Percentiles rank a stretch among this genome's conserved stretches.
Conservation (phyloP, 2,113 vertebrate species). For the Pleuronectes platessa region DNA sequence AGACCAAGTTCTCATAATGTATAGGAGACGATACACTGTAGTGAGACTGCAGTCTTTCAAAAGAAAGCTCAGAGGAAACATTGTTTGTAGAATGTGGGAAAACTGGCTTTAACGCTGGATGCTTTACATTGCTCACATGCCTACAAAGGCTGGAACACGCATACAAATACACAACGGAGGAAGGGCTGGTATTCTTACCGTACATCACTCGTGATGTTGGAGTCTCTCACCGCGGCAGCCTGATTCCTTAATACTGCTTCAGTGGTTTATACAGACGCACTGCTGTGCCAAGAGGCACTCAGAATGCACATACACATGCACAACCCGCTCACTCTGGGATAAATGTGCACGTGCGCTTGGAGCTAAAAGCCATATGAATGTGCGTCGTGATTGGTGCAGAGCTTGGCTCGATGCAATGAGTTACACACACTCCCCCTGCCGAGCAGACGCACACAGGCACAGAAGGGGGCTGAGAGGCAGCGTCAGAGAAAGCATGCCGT, state of each 20-base stretch:
- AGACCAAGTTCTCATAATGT: conserved; percentile 25
- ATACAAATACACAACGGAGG: conserved; percentile 18
- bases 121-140: conserved; percentile 46
- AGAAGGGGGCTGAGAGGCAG: conserved; percentile 49
- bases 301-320: conserved; percentile 32
- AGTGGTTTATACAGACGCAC: conserved; percentile 52
- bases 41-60: conserved; percentile 23
- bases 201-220: conserved; percentile 74
- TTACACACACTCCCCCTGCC: conserved; percentile 43
- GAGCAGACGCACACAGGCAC: conserved; percentile 22
- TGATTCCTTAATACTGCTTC: conserved; percentile 60
- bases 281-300: conserved; percentile 60
- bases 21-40: conserved; percentile 10
- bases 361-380: conserved; percentile 64
- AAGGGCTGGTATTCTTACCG: conserved; percentile 67
- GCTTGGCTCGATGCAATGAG: conserved; percentile 55
- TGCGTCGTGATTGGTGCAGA: conserved; percentile 74
- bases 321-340: conserved; percentile 51
- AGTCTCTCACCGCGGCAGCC: conserved; percentile 43
- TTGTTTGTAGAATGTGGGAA: conserved; percentile 62
- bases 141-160: conserved; percentile 10
- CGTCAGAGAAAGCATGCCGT: conserved; percentile 63
- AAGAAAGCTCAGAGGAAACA: conserved; percentile 20
- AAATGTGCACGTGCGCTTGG: conserved; percentile 72
- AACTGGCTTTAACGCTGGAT: conserved; percentile 57